Conservation (phyloP, 2,888 invertebrate genomes). For the Cantharis nigra region DNA sequence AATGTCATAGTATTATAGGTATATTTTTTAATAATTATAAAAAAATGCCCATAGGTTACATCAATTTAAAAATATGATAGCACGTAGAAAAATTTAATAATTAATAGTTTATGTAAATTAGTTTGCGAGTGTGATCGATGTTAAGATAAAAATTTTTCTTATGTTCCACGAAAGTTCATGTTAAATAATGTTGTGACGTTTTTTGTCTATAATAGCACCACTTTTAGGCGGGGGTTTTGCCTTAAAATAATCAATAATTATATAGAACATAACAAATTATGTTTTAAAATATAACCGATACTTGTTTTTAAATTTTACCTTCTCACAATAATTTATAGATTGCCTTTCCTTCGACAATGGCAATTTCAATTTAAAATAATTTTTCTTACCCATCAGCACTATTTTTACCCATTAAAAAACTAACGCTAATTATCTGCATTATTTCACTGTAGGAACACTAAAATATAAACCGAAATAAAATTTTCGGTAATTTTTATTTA, state of each 20-base stretch:
- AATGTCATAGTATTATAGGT: neutral
- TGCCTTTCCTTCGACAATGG: neutral
- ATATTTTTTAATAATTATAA: neutral
- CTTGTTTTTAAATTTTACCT: neutral
- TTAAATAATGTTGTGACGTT: conserved; percentile 9
- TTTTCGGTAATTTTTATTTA: neutral
- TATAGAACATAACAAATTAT: conserved; percentile 9
- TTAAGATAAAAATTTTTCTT: conserved; percentile 15
- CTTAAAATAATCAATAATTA: conserved; percentile 19
- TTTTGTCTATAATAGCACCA: conserved; percentile 15
- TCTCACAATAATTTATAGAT: conserved; percentile 1
- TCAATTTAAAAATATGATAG: neutral
- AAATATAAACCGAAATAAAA: neutral
- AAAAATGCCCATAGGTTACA: neutral
- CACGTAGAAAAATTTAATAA: conserved; percentile 5
- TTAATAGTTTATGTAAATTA: conserved; percentile 23
- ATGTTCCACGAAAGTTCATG: conserved; percentile 17
- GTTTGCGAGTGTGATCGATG: conserved; percentile 10
- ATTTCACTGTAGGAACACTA: neutral
- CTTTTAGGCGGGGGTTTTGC: conserved; percentile 17
- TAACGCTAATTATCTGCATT: neutral
- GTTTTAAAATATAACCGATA: neutral
- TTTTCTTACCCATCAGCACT: neutral
- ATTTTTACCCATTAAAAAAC: neutral
- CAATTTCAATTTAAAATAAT: neutral